Evolutionary conservation across 2,113 vertebrate genomes (phyloP), one percentile per base, ranked within the genome.

Genomic region (Pygoscelis antarcticus): DNA sequence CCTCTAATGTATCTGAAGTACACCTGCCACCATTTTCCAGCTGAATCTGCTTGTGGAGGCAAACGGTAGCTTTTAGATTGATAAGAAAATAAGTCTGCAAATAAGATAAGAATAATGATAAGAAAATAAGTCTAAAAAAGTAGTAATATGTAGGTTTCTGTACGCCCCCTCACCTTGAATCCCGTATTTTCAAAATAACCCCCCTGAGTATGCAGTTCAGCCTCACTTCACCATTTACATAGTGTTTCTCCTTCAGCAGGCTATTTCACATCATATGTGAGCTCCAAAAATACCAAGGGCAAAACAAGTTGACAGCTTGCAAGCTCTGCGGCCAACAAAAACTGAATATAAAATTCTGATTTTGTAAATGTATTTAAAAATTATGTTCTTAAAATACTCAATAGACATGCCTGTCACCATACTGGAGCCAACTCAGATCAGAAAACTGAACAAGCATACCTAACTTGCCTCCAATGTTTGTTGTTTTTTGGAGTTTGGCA

Each of bases 111-210:
- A n/a, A n/a, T n/a, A n/a, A n/a, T n/a, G n/a, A n/a, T n/a, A n/a
- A n/a, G n/a, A n/a, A n/a, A n/a, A n/a, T n/a, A n/a, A n/a, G n/a
- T 44, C 70, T 42, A 38, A 32, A 71, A 36, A 51, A 42, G 7
- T 1, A 44, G 6, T 18, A 58, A 49, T 3, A 38, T 0, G 0
- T 1, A 38, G 40, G 20, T 80, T 87, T 71, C 62, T 49, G 20
- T 66, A 19, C 13, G 32, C 8, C n/a, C 51, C 22, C 49, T 71
- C 69, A 68, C 29, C 21, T 11, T n/a, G 18, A 75, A 65, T 5
- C 18, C 77, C 16, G 5, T 22, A 42, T 27, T 38, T 77, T 62
- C 49, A n/a, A 61, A 65, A 57, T 29, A 87, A 62, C 6, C 16
- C 29, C 13, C 25, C 10, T 7, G 2, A 87, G 4, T 6, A 22